These are phyloP conservation scores for Helicolenus hilgendorfi DNA, from an alignment of 2,797 vertebrate species.

Conservation along the genomic window DNA sequence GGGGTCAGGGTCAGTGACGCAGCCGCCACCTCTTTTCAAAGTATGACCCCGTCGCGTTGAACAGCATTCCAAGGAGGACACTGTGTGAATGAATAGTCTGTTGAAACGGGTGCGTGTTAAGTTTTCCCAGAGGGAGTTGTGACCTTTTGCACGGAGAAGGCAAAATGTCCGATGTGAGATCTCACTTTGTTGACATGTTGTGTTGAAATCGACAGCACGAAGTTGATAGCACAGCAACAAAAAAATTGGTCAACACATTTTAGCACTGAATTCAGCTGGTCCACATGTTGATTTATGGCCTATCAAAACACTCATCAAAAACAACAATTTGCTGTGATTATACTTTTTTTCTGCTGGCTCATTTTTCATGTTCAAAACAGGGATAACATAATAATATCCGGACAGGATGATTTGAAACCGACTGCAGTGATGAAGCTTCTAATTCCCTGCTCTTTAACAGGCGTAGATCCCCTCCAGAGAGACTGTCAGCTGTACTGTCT, in stretches of 20 bases:
- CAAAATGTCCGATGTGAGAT: neutral
- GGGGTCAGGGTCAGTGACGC: conserved; percentile 58
- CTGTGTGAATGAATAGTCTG: conserved; percentile 13
- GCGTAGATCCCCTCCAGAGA: conserved; percentile 41
- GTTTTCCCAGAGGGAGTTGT: conserved; percentile 19
- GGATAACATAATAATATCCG: conserved; percentile 8
- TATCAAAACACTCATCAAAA: conserved; percentile 20
- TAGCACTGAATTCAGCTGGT: conserved; percentile 39
- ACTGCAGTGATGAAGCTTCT: conserved; percentile 37
- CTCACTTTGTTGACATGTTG: conserved; percentile 12
- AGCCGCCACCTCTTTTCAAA: conserved; percentile 40
- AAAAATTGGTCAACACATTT: conserved; percentile 58
- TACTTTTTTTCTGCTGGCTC: conserved; percentile 8
- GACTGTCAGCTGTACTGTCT: conserved; percentile 21
- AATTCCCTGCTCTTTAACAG: conserved; percentile 29
- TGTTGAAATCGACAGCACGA: conserved; percentile 28
- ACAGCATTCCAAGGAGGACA: conserved; percentile 18
- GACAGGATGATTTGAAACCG: conserved; percentile 24
- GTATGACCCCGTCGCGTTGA: conserved; percentile 51
- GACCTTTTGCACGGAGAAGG: conserved; percentile 34
- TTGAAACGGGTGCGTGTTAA: conserved; percentile 2
- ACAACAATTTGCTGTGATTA: conserved; percentile 28
- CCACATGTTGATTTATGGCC: conserved; percentile 43
- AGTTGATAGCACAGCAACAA: conserved; percentile 29
- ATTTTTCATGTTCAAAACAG: neutral